Percentiles rank a stretch among this genome's conserved stretches.
phyloP scores from a whole-genome alignment of 2,113 vertebrate genomes.

The Lepus americanus region DNA sequence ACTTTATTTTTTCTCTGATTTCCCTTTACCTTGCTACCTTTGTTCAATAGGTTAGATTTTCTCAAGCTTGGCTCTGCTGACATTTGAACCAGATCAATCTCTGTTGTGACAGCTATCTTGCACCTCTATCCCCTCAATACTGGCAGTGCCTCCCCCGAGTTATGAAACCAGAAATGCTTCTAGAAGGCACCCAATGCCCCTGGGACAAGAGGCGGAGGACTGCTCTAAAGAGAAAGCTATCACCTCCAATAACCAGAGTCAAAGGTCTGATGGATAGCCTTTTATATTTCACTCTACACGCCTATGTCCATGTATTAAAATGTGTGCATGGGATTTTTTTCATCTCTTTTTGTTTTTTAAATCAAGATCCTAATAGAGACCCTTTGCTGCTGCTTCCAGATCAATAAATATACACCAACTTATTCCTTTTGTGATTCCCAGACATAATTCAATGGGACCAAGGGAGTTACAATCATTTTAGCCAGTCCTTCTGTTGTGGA shows the following conservation, averaged over 20 bases:
- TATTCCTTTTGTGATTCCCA: neutral
- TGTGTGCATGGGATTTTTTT: neutral
- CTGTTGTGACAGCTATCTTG: fast-evolving
- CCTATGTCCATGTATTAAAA: neutral
- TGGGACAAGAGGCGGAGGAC: neutral
- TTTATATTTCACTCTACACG: neutral
- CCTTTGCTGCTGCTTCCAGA: neutral
- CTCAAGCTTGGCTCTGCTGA: neutral
- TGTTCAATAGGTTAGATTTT: neutral
- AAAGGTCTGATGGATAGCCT: fast-evolving
- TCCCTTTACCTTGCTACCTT: neutral
- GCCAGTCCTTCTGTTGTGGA: neutral
- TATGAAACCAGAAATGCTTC: neutral
- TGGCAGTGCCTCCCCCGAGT: neutral
- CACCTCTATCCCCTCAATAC: neutral
- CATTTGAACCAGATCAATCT: neutral
- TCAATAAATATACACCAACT: neutral
- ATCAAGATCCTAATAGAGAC: neutral
- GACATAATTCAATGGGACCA: fast-evolving
- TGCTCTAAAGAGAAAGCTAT: neutral
- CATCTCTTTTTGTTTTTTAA: neutral
- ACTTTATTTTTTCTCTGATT: neutral
- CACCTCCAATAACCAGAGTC: neutral
- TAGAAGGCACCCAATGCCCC: neutral
- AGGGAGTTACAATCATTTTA: neutral